These are phyloP conservation scores for Distichodus sexfasciatus DNA, from an alignment of 2,797 vertebrate species.

Conservation along the genomic window DNA sequence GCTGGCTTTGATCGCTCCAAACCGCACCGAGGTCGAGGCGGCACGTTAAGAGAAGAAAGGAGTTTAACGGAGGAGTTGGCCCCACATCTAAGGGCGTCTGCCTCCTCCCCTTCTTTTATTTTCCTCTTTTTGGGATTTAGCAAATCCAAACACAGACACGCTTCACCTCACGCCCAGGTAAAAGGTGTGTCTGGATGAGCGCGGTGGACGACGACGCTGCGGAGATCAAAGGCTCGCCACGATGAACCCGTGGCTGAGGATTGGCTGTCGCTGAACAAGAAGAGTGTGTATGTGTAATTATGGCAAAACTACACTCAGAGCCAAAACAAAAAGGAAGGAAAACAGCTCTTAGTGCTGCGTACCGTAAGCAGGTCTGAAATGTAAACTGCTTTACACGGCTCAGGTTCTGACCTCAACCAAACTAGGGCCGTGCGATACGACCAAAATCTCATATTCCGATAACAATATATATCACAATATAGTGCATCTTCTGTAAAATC, in stretches of 20 bases:
- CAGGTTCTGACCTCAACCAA: not conserved
- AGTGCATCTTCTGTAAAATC: no score
- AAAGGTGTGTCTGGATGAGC: constrained; percentile 50
- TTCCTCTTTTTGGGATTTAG: constrained; percentile 38
- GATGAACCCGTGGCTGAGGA: constrained; percentile 39
- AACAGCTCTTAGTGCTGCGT: not conserved
- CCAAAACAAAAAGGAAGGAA: constrained; percentile 51
- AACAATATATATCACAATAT: no score
- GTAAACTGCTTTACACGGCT: not conserved
- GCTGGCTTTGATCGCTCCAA: constrained; percentile 63
- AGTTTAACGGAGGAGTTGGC: constrained; percentile 59
- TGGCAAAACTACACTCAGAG: constrained; percentile 44
- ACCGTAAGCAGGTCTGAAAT: constrained; percentile 14
- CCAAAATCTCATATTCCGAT: no score
- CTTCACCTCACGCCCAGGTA: constrained; percentile 51
- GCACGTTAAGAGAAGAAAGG: not conserved
- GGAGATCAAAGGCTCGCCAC: constrained; percentile 36
- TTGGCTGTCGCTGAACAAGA: constrained; percentile 44
- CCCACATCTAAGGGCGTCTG: constrained; percentile 70
- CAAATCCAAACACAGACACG: constrained; percentile 52
- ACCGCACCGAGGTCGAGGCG: constrained; percentile 40
- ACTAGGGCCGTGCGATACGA: not conserved
- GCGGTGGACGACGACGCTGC: constrained; percentile 29
- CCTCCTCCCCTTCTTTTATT: constrained; percentile 40
- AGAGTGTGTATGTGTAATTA: constrained; percentile 57